Evolutionary conservation across 2,888 invertebrate species (phyloP), one percentile per base, ranked within the genome.

Genomic region (Muscina levida): DNA sequence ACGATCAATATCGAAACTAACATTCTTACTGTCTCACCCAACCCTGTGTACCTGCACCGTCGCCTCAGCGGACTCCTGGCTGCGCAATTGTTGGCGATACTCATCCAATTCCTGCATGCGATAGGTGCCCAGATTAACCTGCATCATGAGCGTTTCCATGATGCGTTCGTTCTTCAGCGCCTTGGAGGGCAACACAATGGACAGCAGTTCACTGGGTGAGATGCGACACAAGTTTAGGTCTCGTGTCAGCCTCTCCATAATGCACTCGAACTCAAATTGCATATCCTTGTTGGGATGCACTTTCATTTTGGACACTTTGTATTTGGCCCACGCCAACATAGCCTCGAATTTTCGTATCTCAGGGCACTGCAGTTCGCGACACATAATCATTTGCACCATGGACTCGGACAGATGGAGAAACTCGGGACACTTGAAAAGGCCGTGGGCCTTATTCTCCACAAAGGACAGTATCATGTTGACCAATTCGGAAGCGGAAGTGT

Each of bases 371-470:
- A 97, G 92, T 87, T 95, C 96, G n/a, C 97, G 94, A 90, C 95
- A 95, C 96, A 97, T 96, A 84, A 97, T 96, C 95, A 96, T 96
- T 88, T 97, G 96, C 19, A 97, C 97, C 97, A 97, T 97, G 3
- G 97, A 97, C 89, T 97, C 97, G 84, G 97, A 97, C 48, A 97
- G 93, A 84, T 95, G 95, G 8, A 97, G 92, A 88, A 97, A 97
- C 88, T 97, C 97, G 0, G 94, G 91, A 70, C 94, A 95, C 87
- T 95, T 95, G 90, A 97, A 97, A 72, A 97, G 92, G 85, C 95
- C 95, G 85, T 95, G 95, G 8, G 97, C 96, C 86, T 96, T 93
- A 81, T 96, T 95, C 90, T 97, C 97, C 65, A 96, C 95, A 90
- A 96, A 97, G 22, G 96, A 95, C 81, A 97, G 92, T 85, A 97